phyloP scores from a whole-genome alignment of 2,888 invertebrate genomes.

The Zeuzera pyrina region DNA sequence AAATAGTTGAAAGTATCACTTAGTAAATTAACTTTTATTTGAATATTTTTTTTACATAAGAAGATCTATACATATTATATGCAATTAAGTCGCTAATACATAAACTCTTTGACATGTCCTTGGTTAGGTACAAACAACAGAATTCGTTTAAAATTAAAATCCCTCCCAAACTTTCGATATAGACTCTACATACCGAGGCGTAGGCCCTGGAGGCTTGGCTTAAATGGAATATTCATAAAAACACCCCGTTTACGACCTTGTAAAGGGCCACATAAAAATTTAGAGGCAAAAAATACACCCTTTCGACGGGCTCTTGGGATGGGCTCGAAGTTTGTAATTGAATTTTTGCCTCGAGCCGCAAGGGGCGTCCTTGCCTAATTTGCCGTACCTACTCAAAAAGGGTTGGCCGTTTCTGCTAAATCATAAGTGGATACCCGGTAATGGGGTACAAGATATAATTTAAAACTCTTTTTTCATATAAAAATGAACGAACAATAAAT shows the following conservation, averaged over 20 bases:
- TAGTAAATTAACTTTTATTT: too few relatives aligned
- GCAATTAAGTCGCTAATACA: too few relatives aligned
- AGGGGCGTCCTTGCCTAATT: conserved; percentile 68
- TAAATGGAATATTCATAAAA: conserved; percentile 70
- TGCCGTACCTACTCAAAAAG: conserved; percentile 51
- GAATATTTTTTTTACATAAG: too few relatives aligned
- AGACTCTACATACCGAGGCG: conserved; percentile 2
- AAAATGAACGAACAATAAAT: too few relatives aligned
- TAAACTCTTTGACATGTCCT: too few relatives aligned
- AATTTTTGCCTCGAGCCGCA: conserved; percentile 71
- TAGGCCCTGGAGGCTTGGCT: conserved; percentile 36
- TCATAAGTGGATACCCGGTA: too few relatives aligned
- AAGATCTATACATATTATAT: too few relatives aligned
- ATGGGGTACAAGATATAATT: too few relatives aligned
- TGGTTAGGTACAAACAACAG: too few relatives aligned
- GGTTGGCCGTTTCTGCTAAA: conserved; percentile 27
- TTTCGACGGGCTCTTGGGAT: conserved; percentile 65
- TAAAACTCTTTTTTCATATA: too few relatives aligned
- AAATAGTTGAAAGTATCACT: too few relatives aligned
- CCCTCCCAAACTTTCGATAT: conserved; percentile 4
- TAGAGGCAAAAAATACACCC: conserved; percentile 57
- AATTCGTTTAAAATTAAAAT: neutral
- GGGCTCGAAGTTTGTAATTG: conserved; percentile 68
- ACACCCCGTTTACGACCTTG: conserved; percentile 66
- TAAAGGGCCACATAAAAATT: conserved; percentile 69